phyloP scores from a whole-genome alignment of 2,888 invertebrate species.

The Dryadula phaetusa region DNA sequence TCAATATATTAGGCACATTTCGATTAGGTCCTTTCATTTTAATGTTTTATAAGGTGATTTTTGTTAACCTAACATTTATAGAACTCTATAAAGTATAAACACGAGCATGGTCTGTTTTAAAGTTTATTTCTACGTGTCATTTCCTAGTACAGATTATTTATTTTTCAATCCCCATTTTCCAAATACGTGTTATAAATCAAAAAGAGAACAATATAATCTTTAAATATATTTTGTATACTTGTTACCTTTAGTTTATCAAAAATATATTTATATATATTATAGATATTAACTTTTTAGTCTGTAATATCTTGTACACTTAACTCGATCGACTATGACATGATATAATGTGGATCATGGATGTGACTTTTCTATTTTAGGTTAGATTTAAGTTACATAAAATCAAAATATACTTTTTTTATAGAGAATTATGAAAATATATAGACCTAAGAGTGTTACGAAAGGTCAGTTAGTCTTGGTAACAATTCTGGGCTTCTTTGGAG shows the following conservation, averaged over 20 bases:
- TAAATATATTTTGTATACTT: too few species aligned
- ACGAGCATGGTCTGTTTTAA: too few species aligned
- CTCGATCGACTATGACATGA: too few species aligned
- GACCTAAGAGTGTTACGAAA: slow-evolving; percentile 67
- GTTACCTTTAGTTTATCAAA: too few species aligned
- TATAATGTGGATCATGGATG: neutral
- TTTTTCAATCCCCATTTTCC: too few species aligned
- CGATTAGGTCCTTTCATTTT: slow-evolving; percentile 63
- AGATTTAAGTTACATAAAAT: slow-evolving; percentile 22
- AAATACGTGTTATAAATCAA: too few species aligned
- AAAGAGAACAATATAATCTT: too few species aligned
- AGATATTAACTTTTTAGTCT: too few species aligned
- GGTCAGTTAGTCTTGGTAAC: slow-evolving; percentile 69
- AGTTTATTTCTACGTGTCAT: too few species aligned
- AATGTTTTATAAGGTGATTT: neutral
- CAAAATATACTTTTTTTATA: neutral
- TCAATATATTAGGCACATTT: slow-evolving; percentile 72
- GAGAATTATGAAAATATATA: slow-evolving; percentile 69
- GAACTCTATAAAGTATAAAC: neutral
- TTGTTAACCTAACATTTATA: slow-evolving; percentile 4
- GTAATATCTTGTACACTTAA: too few species aligned
- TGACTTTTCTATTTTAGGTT: slow-evolving; percentile 11
- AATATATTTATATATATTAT: too few species aligned
- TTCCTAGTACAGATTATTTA: too few species aligned
- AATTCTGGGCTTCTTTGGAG: slow-evolving; percentile 73